phyloP scores from a whole-genome alignment of 2,113 vertebrate species.

The Callithrix jacchus region DNA sequence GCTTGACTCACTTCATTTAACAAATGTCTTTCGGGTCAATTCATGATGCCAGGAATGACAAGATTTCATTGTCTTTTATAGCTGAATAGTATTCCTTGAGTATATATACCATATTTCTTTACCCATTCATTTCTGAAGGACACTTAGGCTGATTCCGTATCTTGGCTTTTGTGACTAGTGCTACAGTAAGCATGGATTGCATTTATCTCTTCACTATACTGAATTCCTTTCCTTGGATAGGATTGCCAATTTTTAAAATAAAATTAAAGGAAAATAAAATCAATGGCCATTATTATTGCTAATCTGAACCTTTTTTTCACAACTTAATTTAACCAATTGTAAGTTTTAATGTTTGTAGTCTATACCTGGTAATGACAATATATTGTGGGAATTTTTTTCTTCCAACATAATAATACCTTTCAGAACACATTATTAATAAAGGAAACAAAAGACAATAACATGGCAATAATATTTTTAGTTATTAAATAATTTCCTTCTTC shows the following conservation, averaged over 20 bases:
- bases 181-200: neutral
- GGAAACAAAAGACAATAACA: neutral
- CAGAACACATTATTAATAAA: neutral
- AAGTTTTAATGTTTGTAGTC: neutral
- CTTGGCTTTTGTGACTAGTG: neutral
- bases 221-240: neutral
- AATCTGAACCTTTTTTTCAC: neutral
- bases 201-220: neutral
- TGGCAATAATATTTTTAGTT: neutral
- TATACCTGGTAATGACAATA: neutral
- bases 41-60: neutral
- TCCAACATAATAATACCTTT: neutral
- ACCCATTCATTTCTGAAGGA: neutral
- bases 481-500: slow-evolving; percentile 60
- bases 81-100: neutral
- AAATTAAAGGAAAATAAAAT: neutral
- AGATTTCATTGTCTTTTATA: neutral
- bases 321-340: neutral
- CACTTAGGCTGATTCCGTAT: neutral
- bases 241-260: neutral
- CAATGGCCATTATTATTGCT: neutral
- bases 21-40: neutral
- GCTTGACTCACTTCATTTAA: neutral
- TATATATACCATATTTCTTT: neutral
- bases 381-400: neutral